A percentile compares a stretch with the other conserved stretches of the same genome.
Evolutionary conservation across 2,797 vertebrate species (phyloP).

Genomic region (Falco berigora): DNA sequence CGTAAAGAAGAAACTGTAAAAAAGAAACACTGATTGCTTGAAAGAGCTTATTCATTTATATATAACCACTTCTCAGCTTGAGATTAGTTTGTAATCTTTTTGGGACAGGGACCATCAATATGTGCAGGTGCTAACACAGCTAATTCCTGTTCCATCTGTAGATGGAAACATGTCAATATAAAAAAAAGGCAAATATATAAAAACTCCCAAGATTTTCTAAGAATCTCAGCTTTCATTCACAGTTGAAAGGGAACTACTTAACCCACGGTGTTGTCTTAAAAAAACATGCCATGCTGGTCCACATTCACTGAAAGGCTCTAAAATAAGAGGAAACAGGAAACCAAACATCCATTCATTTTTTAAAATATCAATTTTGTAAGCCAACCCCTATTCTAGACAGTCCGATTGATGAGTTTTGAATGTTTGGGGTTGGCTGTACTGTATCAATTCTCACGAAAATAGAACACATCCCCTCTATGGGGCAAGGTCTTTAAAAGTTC

Average conservation of each 20-base stretch:
- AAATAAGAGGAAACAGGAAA: neutral
- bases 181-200: neutral
- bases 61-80: neutral
- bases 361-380: neutral
- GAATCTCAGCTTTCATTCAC: neutral
- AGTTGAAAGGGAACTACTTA: neutral
- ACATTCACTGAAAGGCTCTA: neutral
- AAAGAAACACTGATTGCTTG: neutral
- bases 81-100: neutral
- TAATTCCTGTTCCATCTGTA: neutral
- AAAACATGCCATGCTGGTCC: neutral
- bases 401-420: neutral
- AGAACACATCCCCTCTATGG: neutral
- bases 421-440: neutral
- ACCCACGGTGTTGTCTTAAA: neutral
- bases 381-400: neutral
- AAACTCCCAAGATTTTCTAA: neutral
- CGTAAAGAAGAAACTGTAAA: neutral
- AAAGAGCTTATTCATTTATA: neutral
- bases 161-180: neutral
- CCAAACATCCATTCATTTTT: neutral
- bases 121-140: neutral
- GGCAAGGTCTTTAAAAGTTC: constrained; percentile 1
- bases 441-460: neutral
- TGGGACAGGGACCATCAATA: neutral